These are phyloP conservation scores for Conomelus anceps DNA, from an alignment of 2,888 invertebrate species.

Conservation along the genomic window DNA sequence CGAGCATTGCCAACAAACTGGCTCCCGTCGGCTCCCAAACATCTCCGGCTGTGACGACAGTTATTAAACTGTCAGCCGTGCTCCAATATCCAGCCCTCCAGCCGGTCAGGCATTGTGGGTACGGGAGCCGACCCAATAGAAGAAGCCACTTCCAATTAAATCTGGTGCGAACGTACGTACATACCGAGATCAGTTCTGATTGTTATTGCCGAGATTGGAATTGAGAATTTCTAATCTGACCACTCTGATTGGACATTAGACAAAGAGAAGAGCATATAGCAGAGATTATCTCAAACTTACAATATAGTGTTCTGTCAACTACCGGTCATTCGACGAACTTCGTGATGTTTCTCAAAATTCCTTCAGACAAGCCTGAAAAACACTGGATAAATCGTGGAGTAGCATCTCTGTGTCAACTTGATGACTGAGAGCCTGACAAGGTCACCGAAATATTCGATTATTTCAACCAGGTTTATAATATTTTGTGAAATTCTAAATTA, in stretches of 20 bases:
- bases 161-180: background rate
- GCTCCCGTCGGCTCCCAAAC: background rate
- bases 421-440: constrained; percentile 44
- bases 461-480: no score
- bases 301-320: constrained; percentile 83
- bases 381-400: constrained; percentile 90
- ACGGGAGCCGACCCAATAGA: background rate
- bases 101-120: background rate
- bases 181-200: background rate
- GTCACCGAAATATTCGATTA: background rate
- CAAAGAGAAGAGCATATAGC: no score
- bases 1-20: background rate
- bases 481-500: background rate
- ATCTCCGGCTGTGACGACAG: background rate
- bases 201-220: background rate
- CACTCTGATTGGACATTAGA: background rate
- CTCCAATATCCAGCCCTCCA: background rate
- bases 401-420: constrained; percentile 79
- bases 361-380: constrained; percentile 56
- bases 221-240: background rate
- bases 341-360: constrained; percentile 73
- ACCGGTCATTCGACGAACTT: constrained; percentile 94
- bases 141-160: background rate
- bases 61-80: background rate
- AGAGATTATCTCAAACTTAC: no score